A percentile compares a stretch with the other conserved stretches of the same genome.
Evolutionary conservation across 2,113 vertebrate species (phyloP).

Genomic region (Gobius niger): DNA sequence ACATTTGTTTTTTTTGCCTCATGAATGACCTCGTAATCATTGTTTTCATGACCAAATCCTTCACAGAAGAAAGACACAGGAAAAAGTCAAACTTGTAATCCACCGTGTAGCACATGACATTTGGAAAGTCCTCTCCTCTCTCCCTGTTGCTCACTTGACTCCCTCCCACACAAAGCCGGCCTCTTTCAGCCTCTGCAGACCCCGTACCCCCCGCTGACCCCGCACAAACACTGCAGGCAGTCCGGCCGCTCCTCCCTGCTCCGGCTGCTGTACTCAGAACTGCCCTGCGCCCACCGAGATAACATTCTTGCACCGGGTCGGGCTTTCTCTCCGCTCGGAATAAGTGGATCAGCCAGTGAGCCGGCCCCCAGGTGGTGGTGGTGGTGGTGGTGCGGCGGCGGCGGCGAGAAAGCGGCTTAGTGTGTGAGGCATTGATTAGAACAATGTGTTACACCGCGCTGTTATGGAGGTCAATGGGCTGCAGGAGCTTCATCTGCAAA

Average conservation of each 20-base stretch:
- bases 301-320: conserved; percentile 40
- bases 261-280: conserved; percentile 23
- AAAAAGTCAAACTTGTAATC: conserved; percentile 38
- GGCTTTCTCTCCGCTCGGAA: conserved; percentile 26
- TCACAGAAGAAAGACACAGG: conserved; percentile 7
- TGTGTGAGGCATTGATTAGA: conserved; percentile 60
- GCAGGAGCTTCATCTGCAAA: conserved; percentile 36
- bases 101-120: conserved; percentile 34
- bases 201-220: conserved; percentile 30
- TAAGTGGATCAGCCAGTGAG: conserved; percentile 36
- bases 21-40: not conserved
- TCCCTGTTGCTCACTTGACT: conserved; percentile 1
- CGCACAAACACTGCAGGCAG: conserved; percentile 22
- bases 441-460: conserved; percentile 54
- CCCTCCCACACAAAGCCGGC: not conserved
- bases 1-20: too few relatives aligned
- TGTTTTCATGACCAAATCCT: not conserved
- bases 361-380: conserved; percentile 45
- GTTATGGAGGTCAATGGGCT: conserved; percentile 32
- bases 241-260: conserved; percentile 18
- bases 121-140: conserved; percentile 6
- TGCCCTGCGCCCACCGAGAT: conserved; percentile 43
- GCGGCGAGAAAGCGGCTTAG: conserved; percentile 58
- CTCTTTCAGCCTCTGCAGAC: conserved; percentile 11
- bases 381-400: too few relatives aligned